Base-by-base conservation (phyloP, 1,140 invertebrate genomes). In the Latrodectus geometricus region DNA sequence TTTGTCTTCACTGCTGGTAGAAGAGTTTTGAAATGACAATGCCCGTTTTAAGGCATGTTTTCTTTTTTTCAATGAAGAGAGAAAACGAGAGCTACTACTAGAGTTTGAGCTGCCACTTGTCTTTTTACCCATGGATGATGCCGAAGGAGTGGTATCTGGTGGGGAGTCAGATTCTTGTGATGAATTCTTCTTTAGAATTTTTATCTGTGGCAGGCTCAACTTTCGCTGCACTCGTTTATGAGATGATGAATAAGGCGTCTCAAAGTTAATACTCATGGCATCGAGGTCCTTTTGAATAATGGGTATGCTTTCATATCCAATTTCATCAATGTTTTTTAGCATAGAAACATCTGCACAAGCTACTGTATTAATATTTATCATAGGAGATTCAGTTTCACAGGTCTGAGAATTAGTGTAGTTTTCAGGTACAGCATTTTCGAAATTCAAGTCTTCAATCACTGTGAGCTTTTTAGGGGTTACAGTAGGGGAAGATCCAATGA, bases 231-330 rank as follows among this genome's bases (percentile, higher is more conserved):
- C 80, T 66, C 72, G 21, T 70, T 78, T 84, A 21, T 74, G 70
- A 21, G 69, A 68, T 48, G 66, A 65, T 0, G 54, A 74, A 48
- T 88, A 88, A 17, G 80, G 87, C 20, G 78, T 84, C 56, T 87
- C 86, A 66, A 87, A 87, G 72, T 82, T 87, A 35, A 87, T 87
- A 52, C 86, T 87, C 79, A 87, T 77, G 8, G 78, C 78, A 82
- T 87, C 86, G 56, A 87, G 50, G 50, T 87, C 86, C 35, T 79
- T 76, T 49, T 77, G 74, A 9, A 86, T 86, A 15, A 86, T 73
- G 23, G 82, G 82, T 65, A 84, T 84, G 49, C 35, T 84, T 76
- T 84, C 82, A 68, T 48, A 84, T 9, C 35, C 49, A 54, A 75
- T 50, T 76, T 84, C 82, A 9, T 52, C 14, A 61, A 72, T 81